Evolutionary conservation across 2,888 invertebrate genomes (phyloP), one percentile per base, ranked within the genome.

Genomic region (Dryadula phaetusa): DNA sequence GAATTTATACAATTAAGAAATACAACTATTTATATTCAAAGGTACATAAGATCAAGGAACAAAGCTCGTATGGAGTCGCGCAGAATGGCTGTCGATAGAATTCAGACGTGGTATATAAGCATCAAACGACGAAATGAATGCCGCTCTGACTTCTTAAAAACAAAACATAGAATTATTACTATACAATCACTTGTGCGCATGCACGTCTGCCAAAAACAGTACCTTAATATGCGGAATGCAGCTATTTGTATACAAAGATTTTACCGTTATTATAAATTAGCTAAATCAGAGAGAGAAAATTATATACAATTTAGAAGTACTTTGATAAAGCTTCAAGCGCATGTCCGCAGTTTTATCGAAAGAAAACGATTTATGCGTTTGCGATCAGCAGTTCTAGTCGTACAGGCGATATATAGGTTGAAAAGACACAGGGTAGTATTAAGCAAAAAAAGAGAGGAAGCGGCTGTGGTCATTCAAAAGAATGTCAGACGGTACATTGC

Each of bases 321-420:
- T 3, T 64, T 75, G 37, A 76, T 80, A 34, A 81, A 67, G 60
- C 62, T 86, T 25, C 86, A 87, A 73, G 76, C 88, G 3, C 73
- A 70, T n/a, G 75, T 86, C 2, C 77, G 86, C 46, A 76, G 79
- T 63, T 85, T 79, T 66, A 79, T 82, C 22, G 78, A 82, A 53
- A 82, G 85, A 71, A 82, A 78, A 47, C 76, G 78, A 14, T 93
- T 84, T 71, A 34, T 84, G 6, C 75, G 68, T 58, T 62, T 88
- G 37, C 76, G 79, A 37, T 72, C 75, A 0, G 83, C 88, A 2
- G 81, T 79, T 18, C 46, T 83, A 2, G 77, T 76, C 3, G 78
- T 94, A 63, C 93, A 94, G 77, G 79, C 75, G 16, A 80, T 84
- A 32, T 94, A 86, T 76, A 87, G 86, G 70, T 75, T 83, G 3